A percentile compares a stretch with the other conserved stretches of the same genome.
Evolutionary conservation across 1,140 invertebrate genomes (phyloP).

Genomic region (Gryllus bimaculatus): DNA sequence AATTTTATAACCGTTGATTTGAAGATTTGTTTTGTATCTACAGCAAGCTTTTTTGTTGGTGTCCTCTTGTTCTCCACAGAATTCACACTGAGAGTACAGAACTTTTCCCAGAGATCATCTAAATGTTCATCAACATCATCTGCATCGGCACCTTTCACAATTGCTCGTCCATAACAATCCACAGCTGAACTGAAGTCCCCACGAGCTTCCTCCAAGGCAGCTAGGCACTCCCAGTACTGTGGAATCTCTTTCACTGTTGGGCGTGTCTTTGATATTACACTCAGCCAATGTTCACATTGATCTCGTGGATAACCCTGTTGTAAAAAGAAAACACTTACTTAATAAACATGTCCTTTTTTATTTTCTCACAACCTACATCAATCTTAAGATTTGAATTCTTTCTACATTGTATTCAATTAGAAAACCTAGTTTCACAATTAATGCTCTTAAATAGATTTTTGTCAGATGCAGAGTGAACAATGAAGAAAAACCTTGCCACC

Average conservation of each 20-base stretch:
- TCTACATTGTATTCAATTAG: too few species aligned
- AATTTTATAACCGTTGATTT: slow-evolving; percentile 47
- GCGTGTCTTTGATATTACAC: slow-evolving; percentile 36
- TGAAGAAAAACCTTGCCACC: too few species aligned
- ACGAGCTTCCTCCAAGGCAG: slow-evolving; percentile 40
- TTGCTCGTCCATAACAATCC: slow-evolving; percentile 38
- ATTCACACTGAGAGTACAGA: slow-evolving; percentile 42
- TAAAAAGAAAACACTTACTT: too few species aligned
- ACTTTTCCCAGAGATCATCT: slow-evolving; percentile 44
- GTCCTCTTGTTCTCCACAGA: background rate
- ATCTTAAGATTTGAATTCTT: too few species aligned
- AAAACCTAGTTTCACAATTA: too few species aligned
- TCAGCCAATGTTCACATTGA: slow-evolving; percentile 43
- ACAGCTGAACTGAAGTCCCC: slow-evolving; percentile 43
- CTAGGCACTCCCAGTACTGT: slow-evolving; percentile 47
- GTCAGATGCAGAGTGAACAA: too few species aligned
- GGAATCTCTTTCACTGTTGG: slow-evolving; percentile 33
- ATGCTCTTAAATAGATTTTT: too few species aligned
- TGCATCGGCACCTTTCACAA: slow-evolving; percentile 32
- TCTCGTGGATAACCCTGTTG: slow-evolving; percentile 33
- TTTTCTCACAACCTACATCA: too few species aligned
- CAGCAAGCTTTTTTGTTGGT: background rate
- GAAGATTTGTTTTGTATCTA: slow-evolving; percentile 45
- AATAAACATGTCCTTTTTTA: too few species aligned
- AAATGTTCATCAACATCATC: slow-evolving; percentile 39